Percentiles rank a stretch among this genome's conserved stretches.
Evolutionary conservation across 2,113 vertebrate species (phyloP).

Genomic region (Marmota flaviventris): DNA sequence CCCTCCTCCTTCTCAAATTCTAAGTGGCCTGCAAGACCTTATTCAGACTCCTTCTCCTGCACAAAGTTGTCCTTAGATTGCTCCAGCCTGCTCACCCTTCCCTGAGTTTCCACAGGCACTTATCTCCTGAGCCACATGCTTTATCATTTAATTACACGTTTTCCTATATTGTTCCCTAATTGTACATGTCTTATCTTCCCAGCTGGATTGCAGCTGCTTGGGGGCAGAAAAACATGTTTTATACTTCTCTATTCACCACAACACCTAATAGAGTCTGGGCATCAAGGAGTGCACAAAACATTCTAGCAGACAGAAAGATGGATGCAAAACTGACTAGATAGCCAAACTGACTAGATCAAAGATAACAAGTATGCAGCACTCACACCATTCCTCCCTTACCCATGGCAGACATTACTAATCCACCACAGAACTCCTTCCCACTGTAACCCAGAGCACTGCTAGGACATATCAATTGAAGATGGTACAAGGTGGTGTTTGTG

Average conservation of each 20-base stretch:
- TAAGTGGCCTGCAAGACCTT: not conserved
- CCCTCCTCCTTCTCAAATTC: not conserved
- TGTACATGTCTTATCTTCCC: constrained; percentile 73
- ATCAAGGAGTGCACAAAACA: not conserved
- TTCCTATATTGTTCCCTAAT: constrained; percentile 74
- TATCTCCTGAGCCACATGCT: constrained; percentile 57
- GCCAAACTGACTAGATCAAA: not conserved
- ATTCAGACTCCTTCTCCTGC: not conserved
- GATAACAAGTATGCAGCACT: not conserved
- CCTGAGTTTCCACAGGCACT: not conserved
- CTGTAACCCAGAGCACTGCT: not conserved
- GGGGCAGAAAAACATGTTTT: constrained; percentile 50
- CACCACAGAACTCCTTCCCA: not conserved
- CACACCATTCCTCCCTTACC: not conserved
- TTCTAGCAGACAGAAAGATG: not conserved
- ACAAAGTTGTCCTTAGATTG: not conserved
- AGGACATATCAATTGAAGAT: not conserved
- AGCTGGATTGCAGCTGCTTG: constrained; percentile 58
- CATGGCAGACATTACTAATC: constrained; percentile 38
- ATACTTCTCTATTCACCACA: constrained; percentile 7
- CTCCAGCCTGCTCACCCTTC: not conserved
- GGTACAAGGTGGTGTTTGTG: not conserved
- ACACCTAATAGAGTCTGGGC: not conserved
- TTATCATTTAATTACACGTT: constrained; percentile 75
- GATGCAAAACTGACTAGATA: not conserved